These are phyloP conservation scores for Urocitellus parryii DNA, from an alignment of 2,113 vertebrate genomes.

Conservation along the genomic window DNA sequence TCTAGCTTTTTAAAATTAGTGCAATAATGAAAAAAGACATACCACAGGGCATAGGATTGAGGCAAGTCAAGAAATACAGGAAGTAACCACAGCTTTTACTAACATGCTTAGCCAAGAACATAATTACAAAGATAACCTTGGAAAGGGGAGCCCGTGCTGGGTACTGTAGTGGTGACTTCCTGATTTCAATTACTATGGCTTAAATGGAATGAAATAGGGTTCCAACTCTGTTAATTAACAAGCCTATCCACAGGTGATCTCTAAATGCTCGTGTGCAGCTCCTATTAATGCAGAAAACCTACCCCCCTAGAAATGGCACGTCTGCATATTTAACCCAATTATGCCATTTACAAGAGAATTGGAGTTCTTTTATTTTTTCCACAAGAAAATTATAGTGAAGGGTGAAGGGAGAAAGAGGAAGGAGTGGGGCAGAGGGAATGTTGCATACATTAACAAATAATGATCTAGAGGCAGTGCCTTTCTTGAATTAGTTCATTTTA, in stretches of 20 bases:
- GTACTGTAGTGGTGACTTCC: conserved; percentile 69
- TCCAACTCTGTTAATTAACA: conserved; percentile 85
- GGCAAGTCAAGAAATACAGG: conserved; percentile 57
- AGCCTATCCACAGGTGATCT: conserved; percentile 86
- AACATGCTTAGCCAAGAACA: conserved; percentile 71
- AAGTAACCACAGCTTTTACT: conserved; percentile 68
- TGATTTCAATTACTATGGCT: conserved; percentile 81
- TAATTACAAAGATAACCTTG: conserved; percentile 84
- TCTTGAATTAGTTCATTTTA: conserved; percentile 81
- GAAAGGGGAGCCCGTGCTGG: conserved; percentile 75
- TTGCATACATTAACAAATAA: conserved; percentile 75
- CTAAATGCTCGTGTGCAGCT: conserved; percentile 72
- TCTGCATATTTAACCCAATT: conserved; percentile 82
- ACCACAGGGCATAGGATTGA: not conserved
- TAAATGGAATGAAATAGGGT: conserved; percentile 83
- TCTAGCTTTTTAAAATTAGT: conserved; percentile 71
- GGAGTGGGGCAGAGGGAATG: conserved; percentile 48
- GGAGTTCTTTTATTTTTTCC: conserved; percentile 82
- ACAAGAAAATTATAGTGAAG: conserved; percentile 81
- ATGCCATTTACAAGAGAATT: conserved; percentile 80
- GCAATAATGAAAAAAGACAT: conserved; percentile 47
- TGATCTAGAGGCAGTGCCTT: conserved; percentile 79
- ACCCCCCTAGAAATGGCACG: conserved; percentile 74
- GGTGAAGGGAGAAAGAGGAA: not conserved
- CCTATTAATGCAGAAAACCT: conserved; percentile 76